Evolutionary conservation across 2,888 invertebrate genomes (phyloP), one percentile per base, ranked within the genome.

Genomic region (Hemaris fuciformis): DNA sequence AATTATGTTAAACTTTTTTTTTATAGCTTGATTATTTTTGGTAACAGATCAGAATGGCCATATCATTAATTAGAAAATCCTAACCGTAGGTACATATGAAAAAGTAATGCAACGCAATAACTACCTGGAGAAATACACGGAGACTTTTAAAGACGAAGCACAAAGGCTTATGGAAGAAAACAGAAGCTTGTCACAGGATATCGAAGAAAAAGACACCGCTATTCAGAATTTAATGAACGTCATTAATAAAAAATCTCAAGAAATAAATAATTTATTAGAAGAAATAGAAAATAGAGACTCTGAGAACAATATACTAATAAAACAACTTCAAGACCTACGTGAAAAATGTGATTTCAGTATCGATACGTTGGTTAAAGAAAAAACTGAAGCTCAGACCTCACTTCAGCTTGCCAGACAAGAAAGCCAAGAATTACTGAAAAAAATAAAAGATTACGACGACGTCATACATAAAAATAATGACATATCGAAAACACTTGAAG

Each of bases 341-440:
- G 72, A 80, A 34, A 71, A 64, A 4, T 87, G 80, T 66, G 71
- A 80, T 31, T 71, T 64, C 57, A 82, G 74, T 64, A 59, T 87
- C 13, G 57, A 63, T 22, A 60, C 66, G 38, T 69, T 87, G 63
- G 78, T 86, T 66, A 80, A 69, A 65, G 87, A 89, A 76, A 87
- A 83, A 65, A 62, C 68, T 57, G 66, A 80, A 61, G 76, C 76
- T 13, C 60, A 84, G 1, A 71, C 72, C 57, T 81, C 81, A 13
- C 66, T 89, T 41, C 72, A 84, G 38, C 57, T 84, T 62, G 84
- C 83, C 13, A 81, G 73, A 66, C 77, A 79, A 67, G 87, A 91
- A 73, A 90, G 89, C 68, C 71, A 80, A 65, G 84, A 86, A 63
- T 65, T 89, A 63, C 64, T 88, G 15, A 69, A 82, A 62, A 85